phyloP scores from a whole-genome alignment of 2,113 vertebrate species.

The Butorides virescens region DNA sequence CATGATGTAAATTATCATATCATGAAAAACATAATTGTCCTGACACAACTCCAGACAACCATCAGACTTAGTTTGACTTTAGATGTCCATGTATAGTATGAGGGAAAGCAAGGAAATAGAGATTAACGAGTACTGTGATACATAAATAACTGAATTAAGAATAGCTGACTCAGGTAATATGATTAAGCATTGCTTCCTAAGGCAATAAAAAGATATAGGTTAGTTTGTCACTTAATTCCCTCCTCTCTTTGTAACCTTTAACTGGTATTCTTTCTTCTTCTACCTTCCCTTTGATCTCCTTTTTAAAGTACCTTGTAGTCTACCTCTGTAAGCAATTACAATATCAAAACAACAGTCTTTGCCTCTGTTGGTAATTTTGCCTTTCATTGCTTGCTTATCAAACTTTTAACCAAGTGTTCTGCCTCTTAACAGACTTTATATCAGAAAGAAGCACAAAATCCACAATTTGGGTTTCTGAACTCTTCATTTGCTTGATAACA shows the following conservation, averaged over 20 bases:
- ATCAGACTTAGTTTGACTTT: neutral
- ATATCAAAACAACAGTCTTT: neutral
- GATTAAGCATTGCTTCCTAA: neutral
- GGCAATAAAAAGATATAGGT: neutral
- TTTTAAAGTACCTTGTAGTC: neutral
- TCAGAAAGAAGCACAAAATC: neutral
- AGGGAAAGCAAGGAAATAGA: neutral
- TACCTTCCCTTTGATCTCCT: neutral
- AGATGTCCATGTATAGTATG: neutral
- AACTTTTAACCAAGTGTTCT: neutral
- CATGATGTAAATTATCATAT: neutral
- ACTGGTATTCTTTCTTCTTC: neutral
- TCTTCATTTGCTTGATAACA: neutral
- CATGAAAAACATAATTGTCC: neutral
- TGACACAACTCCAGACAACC: neutral
- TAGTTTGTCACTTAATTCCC: neutral
- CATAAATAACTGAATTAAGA: constrained; percentile 5
- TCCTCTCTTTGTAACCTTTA: neutral
- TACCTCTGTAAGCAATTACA: neutral
- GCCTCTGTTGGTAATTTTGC: neutral
- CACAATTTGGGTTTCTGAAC: neutral
- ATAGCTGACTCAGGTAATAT: neutral
- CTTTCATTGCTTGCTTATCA: neutral
- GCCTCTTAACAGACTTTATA: neutral
- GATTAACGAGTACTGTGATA: neutral